Conservation (phyloP, 2,888 invertebrate genomes). For the Xanthorhoe designata region DNA sequence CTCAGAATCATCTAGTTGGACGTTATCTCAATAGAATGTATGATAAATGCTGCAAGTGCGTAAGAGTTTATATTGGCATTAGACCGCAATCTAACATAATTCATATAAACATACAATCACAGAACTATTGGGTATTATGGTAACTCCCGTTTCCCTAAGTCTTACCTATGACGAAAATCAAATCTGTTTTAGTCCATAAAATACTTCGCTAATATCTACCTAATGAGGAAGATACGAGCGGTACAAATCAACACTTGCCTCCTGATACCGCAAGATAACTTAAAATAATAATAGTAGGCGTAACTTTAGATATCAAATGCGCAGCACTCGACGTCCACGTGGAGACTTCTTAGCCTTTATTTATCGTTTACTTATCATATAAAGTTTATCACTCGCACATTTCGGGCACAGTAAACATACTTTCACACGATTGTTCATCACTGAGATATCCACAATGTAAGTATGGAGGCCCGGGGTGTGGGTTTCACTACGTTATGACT, state of each 20-base stretch:
- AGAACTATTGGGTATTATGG: constrained; percentile 16
- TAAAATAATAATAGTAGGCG: constrained; percentile 45
- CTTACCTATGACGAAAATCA: constrained; percentile 8
- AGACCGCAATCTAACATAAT: constrained; percentile 15
- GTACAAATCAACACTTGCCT: constrained; percentile 25
- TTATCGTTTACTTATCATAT: constrained; percentile 59
- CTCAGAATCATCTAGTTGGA: constrained; percentile 7
- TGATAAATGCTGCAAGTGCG: constrained; percentile 9
- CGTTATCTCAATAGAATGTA: constrained; percentile 9
- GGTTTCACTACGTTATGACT: constrained; percentile 67
- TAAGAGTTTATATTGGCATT: constrained; percentile 14
- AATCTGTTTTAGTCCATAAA: constrained; percentile 22
- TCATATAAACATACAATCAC: constrained; percentile 27
- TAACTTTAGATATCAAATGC: constrained; percentile 50
- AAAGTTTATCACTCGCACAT: constrained; percentile 55
- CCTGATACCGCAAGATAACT: constrained; percentile 33
- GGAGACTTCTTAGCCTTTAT: constrained; percentile 42
- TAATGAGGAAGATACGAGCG: constrained; percentile 25
- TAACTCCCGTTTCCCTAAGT: constrained; percentile 6
- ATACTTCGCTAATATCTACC: constrained; percentile 13
- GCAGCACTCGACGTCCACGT: constrained; percentile 47
- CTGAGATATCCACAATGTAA: constrained; percentile 31
- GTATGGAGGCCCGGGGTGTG: constrained; percentile 3
- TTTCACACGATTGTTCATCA: constrained; percentile 45
- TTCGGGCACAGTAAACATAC: constrained; percentile 53